Base-by-base conservation (phyloP, 1,140 invertebrate genomes). In the Battus philenor region DNA sequence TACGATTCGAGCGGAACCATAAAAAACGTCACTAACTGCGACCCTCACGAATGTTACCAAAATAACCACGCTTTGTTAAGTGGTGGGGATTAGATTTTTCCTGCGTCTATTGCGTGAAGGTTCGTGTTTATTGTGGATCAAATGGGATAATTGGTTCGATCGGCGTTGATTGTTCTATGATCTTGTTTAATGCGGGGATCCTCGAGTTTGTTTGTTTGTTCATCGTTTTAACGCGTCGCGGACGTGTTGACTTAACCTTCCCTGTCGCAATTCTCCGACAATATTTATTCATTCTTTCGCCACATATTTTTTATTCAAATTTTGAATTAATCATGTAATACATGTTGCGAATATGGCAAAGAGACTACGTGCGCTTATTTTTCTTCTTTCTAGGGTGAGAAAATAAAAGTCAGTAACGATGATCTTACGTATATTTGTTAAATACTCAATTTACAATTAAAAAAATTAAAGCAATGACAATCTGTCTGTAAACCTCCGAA, bases 131-230 rank as follows among this genome's bases (percentile, higher is more conserved):
- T 44, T 15, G 26, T 30, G 68, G 66, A 75, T 75, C 57, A 71
- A 36, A 46, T 48, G 34, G 51, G 56, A 55, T 67, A 59, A 60
- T 60, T 54, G 54, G 53, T 24, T 52, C 47, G 39, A 57, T 59
- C 39, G 29, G 11, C 52, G 54, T 58, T 65, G 58, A 65, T 65
- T 68, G 60, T 55, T 59, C 51, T 33, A 53, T 64, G 56, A 67
- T 64, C 54, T 59, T 29, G 27, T 56, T 54, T 51, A 46, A 49
- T 50, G 31, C 45, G 30, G 20, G 26, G 30, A 43, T 47, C 30
- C 24, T 46, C 39, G 17, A 36, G 39, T 57, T 46, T 56, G 33
- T 49, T 44, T 44, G 49, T 30, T 15, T 41, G 36, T 46, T 47
- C 22, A 24, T 4, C 33, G 33, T 38, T 38, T 26, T 38, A 24